phyloP scores from a whole-genome alignment of 2,888 invertebrate species.

The Rhogogaster chlorosoma region DNA sequence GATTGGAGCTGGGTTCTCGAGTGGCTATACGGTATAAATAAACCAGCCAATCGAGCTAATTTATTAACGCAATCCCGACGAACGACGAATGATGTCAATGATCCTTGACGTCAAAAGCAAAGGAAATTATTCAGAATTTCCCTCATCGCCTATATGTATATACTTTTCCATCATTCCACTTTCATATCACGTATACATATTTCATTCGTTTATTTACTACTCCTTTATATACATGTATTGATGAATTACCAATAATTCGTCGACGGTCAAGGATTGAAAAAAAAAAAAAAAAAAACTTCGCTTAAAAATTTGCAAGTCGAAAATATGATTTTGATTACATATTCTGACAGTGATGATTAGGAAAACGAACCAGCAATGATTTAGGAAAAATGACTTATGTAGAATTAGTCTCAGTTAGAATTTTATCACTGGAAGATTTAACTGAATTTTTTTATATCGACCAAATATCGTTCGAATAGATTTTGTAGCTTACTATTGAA shows the following conservation, averaged over 20 bases:
- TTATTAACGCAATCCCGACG: constrained; percentile 34
- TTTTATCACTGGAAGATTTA: no score
- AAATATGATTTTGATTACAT: no score
- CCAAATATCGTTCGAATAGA: no score
- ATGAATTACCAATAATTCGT: not conserved
- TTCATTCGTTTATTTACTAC: not conserved
- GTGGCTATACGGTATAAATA: constrained; percentile 35
- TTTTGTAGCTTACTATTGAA: not conserved
- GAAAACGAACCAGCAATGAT: not conserved
- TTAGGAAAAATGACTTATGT: not conserved
- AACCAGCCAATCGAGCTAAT: constrained; percentile 40
- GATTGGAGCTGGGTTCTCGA: constrained; percentile 4
- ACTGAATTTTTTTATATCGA: no score
- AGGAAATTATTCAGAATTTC: constrained; percentile 26
- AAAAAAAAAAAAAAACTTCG: no score
- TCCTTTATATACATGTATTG: not conserved
- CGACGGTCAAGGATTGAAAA: no score
- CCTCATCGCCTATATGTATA: not conserved
- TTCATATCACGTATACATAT: not conserved
- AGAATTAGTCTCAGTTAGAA: not conserved
- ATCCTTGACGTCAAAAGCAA: constrained; percentile 46
- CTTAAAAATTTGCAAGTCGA: no score
- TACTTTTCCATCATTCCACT: not conserved
- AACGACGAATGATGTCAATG: constrained; percentile 41
- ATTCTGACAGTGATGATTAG: not conserved